Evolutionary conservation across 2,797 vertebrate genomes (phyloP).

Genomic region (Limosa lapponica): DNA sequence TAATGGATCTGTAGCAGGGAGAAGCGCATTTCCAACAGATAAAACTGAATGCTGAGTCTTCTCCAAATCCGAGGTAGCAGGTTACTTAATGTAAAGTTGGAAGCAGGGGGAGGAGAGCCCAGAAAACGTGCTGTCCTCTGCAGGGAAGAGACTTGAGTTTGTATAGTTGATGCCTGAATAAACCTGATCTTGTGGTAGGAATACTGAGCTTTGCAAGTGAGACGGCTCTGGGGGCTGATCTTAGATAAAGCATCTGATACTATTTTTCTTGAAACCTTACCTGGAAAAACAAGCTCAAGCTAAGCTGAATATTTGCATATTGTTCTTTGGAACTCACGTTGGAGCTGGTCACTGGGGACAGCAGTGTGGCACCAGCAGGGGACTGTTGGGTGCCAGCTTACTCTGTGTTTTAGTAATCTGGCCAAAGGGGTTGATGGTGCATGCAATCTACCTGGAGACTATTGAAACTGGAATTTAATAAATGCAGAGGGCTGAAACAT

Average conservation of each 20-base stretch:
- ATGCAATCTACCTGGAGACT: background rate
- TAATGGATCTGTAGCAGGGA: background rate
- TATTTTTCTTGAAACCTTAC: constrained; percentile 65
- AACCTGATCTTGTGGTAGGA: constrained; percentile 43
- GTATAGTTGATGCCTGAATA: background rate
- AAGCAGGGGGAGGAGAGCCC: background rate
- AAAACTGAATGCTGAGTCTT: background rate
- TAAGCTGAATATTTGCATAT: constrained; percentile 34
- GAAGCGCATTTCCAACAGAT: background rate
- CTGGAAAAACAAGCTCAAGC: constrained; percentile 40
- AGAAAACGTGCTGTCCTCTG: background rate
- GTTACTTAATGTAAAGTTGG: background rate
- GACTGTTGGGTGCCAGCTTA: background rate
- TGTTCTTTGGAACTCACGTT: background rate
- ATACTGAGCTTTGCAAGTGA: background rate
- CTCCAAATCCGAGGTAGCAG: background rate
- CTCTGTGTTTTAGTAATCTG: background rate
- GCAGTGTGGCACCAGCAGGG: background rate
- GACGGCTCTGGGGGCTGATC: background rate
- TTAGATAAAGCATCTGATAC: constrained; percentile 53
- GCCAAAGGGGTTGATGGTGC: background rate
- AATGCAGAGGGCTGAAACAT: background rate
- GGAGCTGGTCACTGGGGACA: background rate
- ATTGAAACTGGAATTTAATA: background rate
- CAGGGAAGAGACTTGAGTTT: background rate